Evolutionary conservation across 2,888 invertebrate species (phyloP).

Genomic region (Lamellibrachia satsuma): DNA sequence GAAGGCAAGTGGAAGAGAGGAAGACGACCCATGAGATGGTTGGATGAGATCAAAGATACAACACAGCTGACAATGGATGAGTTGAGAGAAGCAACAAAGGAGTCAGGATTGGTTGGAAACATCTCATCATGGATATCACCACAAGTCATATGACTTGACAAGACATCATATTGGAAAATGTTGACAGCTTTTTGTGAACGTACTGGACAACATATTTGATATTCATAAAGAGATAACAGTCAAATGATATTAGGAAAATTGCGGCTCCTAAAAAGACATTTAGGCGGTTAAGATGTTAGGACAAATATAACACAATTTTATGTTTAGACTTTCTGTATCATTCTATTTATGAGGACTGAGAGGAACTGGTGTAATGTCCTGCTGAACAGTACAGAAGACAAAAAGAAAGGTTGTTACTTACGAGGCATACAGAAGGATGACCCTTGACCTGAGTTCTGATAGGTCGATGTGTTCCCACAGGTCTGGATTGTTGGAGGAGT

Average conservation of each 20-base stretch:
- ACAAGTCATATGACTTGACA: too few relatives aligned
- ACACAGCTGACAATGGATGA: too few relatives aligned
- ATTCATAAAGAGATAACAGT: not conserved
- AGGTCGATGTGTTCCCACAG: constrained; percentile 71
- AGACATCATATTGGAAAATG: too few relatives aligned
- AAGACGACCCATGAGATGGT: too few relatives aligned
- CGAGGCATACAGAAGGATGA: constrained; percentile 93
- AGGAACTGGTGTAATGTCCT: not conserved
- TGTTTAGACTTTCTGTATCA: too few relatives aligned
- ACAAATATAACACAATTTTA: too few relatives aligned
- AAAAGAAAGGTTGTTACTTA: constrained; percentile 67
- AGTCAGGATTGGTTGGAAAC: too few relatives aligned
- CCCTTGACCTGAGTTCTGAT: constrained; percentile 85
- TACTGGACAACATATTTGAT: not conserved
- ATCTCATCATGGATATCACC: too few relatives aligned
- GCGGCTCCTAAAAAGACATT: not conserved
- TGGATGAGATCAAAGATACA: too few relatives aligned
- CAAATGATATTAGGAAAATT: not conserved
- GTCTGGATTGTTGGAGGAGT: not conserved
- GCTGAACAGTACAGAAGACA: not conserved
- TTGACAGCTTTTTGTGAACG: not conserved
- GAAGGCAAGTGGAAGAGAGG: too few relatives aligned
- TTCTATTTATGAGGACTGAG: too few relatives aligned
- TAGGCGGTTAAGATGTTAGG: not conserved
- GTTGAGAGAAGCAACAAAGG: too few relatives aligned